Evolutionary conservation across 2,113 vertebrate genomes (phyloP).

Genomic region (Nanorana parkeri): DNA sequence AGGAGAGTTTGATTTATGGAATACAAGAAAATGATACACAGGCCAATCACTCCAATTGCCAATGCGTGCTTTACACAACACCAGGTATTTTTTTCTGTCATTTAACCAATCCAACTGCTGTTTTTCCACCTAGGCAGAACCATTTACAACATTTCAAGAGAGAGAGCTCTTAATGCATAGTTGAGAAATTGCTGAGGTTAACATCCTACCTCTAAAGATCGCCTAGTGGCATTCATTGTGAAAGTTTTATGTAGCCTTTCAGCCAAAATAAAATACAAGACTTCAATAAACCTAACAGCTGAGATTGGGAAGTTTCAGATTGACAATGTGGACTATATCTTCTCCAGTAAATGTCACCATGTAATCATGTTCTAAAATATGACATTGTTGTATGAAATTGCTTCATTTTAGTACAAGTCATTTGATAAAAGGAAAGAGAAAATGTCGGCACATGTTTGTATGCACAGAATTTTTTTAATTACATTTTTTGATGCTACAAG

Average conservation of each 20-base stretch:
- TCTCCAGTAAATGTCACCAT: too few relatives aligned
- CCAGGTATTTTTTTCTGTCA: not conserved
- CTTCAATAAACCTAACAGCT: not conserved
- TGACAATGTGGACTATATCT: too few relatives aligned
- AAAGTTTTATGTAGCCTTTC: not conserved
- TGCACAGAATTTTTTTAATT: too few relatives aligned
- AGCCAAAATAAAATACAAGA: not conserved
- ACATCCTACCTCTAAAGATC: not conserved
- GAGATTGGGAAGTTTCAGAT: too few relatives aligned
- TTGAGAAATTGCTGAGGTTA: not conserved
- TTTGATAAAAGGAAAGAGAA: too few relatives aligned
- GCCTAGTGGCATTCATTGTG: not conserved
- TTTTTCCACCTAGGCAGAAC: slow-evolving; percentile 7
- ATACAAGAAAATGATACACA: slow-evolving; percentile 5
- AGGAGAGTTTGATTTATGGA: slow-evolving; percentile 1
- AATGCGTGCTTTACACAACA: not conserved
- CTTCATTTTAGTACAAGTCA: too few relatives aligned
- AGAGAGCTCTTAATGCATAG: not conserved
- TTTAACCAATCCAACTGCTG: slow-evolving; percentile 25
- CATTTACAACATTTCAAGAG: not conserved
- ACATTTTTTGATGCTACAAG: too few relatives aligned
- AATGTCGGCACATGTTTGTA: too few relatives aligned
- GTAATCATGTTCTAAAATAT: too few relatives aligned
- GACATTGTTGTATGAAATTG: too few relatives aligned
- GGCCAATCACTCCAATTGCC: slow-evolving; percentile 27